Conservation (phyloP, 2,797 vertebrate genomes). For the Eurystomus glaucurus region DNA sequence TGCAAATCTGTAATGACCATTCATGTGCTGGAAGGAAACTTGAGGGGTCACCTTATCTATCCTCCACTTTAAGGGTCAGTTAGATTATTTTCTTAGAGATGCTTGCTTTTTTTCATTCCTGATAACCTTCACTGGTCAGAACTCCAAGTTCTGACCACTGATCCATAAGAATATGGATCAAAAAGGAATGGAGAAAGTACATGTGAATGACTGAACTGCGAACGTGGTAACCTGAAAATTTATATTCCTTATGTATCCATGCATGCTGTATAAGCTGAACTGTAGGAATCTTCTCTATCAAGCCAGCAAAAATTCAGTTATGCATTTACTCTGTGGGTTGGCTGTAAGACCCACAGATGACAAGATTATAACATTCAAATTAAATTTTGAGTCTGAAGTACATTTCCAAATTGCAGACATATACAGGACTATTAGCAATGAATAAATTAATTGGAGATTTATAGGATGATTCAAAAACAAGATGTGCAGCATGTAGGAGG, state of each 20-base stretch:
- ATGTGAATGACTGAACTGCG: not conserved
- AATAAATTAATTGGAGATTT: conserved; percentile 8
- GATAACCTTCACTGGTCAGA: not conserved
- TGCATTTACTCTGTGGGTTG: not conserved
- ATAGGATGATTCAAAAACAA: not conserved
- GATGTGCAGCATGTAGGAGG: not conserved
- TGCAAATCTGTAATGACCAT: not conserved
- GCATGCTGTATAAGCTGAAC: not conserved
- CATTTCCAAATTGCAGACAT: conserved; percentile 7
- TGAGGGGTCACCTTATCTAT: not conserved
- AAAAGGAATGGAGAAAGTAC: not conserved
- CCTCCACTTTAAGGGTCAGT: not conserved
- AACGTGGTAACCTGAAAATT: not conserved
- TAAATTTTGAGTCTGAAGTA: not conserved
- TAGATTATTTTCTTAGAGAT: not conserved
- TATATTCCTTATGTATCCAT: not conserved
- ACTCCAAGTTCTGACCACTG: not conserved
- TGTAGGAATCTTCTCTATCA: not conserved
- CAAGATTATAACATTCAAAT: not conserved
- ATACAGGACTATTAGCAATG: not conserved
- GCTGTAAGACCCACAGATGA: not conserved
- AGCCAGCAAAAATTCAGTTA: not conserved
- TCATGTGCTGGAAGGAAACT: not conserved
- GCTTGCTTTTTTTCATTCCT: not conserved
- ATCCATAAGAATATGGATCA: not conserved